Conservation (phyloP, 2,113 vertebrate genomes). For the Dasyprocta punctata region DNA sequence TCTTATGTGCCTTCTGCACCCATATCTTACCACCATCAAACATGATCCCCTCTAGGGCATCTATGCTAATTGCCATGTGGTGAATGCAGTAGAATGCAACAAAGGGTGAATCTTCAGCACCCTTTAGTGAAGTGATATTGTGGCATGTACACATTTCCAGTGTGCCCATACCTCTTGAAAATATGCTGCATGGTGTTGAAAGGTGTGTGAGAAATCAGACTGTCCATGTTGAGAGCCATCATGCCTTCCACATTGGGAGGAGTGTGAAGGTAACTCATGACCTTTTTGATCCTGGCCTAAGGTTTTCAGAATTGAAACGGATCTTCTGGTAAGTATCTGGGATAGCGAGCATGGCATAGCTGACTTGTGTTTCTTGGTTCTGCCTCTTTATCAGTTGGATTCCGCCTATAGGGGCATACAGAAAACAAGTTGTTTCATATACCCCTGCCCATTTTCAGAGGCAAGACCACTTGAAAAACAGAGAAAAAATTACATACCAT, state of each 20-base stretch:
- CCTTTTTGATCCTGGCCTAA: not conserved
- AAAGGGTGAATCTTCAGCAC: conserved; percentile 88
- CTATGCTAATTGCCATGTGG: conserved; percentile 90
- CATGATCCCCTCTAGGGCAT: conserved; percentile 89
- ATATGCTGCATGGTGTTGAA: conserved; percentile 88
- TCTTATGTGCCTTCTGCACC: conserved; percentile 91
- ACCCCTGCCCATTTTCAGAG: too few relatives aligned
- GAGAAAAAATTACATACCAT: too few relatives aligned
- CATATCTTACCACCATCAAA: conserved; percentile 89
- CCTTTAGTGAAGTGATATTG: conserved; percentile 90
- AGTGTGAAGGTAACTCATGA: conserved; percentile 90
- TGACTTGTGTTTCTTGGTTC: not conserved
- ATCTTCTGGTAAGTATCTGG: not conserved
- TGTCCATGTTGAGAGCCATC: conserved; percentile 94
- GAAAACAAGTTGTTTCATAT: not conserved
- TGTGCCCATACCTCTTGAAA: conserved; percentile 91
- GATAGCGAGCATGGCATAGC: accelerated
- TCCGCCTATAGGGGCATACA: not conserved
- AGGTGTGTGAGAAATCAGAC: conserved; percentile 90
- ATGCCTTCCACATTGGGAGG: conserved; percentile 90
- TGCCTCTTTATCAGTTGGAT: not conserved
- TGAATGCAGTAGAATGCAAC: conserved; percentile 90
- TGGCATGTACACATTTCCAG: conserved; percentile 92
- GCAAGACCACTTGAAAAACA: not conserved
- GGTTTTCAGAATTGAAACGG: not conserved